Evolutionary conservation across 2,113 vertebrate genomes (phyloP).

Genomic region (Cyanoderma ruficeps): DNA sequence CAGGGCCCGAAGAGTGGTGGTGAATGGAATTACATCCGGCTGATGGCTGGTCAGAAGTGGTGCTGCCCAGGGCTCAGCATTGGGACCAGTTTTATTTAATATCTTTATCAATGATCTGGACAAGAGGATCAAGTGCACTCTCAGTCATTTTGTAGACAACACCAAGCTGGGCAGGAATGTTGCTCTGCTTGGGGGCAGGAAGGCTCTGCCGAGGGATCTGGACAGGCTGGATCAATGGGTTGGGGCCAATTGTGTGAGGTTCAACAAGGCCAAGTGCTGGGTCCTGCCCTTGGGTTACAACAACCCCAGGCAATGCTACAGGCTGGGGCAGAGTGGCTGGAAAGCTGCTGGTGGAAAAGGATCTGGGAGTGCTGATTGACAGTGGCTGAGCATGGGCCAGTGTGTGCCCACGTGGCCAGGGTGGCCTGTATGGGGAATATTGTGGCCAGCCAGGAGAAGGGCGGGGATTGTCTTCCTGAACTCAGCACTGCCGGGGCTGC

Average conservation of each 20-base stretch:
- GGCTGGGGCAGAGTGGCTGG: neutral
- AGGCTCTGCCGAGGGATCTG: neutral
- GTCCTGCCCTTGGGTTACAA: neutral
- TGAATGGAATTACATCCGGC: neutral
- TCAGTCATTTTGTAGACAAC: neutral
- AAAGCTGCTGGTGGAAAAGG: neutral
- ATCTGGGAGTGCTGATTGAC: neutral
- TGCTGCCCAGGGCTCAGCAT: neutral
- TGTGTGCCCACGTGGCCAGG: neutral
- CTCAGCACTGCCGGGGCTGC: accelerated
- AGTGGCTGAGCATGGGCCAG: neutral
- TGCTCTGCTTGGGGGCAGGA: neutral
- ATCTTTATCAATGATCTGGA: neutral
- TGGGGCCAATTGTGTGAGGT: neutral
- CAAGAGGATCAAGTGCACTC: neutral
- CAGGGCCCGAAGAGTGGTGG: neutral
- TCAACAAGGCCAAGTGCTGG: accelerated
- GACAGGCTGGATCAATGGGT: neutral
- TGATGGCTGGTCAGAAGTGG: neutral
- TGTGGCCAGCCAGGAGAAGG: neutral
- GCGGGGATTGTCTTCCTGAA: neutral
- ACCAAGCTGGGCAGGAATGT: accelerated
- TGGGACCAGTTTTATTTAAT: neutral
- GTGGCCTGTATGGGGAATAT: neutral
- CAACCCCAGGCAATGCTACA: neutral